These are phyloP conservation scores for Micrastur ruficollis DNA, from an alignment of 2,797 vertebrate genomes.

Conservation along the genomic window DNA sequence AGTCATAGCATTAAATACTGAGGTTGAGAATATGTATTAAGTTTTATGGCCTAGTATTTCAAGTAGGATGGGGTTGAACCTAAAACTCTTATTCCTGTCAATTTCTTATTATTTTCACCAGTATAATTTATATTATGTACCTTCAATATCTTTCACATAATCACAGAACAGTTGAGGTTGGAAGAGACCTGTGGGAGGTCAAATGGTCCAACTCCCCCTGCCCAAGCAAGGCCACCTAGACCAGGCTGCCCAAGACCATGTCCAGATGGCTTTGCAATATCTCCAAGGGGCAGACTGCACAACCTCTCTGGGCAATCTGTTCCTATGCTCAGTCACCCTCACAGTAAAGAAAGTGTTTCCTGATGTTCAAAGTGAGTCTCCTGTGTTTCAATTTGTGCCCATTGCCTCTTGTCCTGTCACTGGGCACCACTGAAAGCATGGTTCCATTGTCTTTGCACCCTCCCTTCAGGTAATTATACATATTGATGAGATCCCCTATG, in stretches of 20 bases:
- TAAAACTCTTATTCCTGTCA: background rate
- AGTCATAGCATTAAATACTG: background rate
- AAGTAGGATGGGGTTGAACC: background rate
- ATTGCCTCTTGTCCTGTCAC: background rate
- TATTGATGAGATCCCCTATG: background rate
- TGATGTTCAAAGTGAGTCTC: background rate
- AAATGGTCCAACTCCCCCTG: background rate
- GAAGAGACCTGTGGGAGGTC: background rate
- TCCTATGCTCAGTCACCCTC: background rate
- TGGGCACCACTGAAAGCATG: background rate
- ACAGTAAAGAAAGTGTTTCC: background rate
- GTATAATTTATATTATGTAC: background rate
- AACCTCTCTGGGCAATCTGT: background rate
- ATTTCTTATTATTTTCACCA: background rate
- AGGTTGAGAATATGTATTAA: background rate
- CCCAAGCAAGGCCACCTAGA: too few relatives aligned
- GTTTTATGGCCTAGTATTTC: background rate
- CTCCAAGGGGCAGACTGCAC: background rate
- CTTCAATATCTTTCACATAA: background rate
- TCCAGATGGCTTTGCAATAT: background rate
- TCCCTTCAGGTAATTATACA: background rate
- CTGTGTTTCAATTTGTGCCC: background rate
- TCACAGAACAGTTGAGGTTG: background rate
- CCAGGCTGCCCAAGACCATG: too few relatives aligned
- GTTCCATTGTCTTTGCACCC: background rate